Evolutionary conservation across 2,113 vertebrate genomes (phyloP), one percentile per base, ranked within the genome.

Genomic region (Cinclus mexicanus): DNA sequence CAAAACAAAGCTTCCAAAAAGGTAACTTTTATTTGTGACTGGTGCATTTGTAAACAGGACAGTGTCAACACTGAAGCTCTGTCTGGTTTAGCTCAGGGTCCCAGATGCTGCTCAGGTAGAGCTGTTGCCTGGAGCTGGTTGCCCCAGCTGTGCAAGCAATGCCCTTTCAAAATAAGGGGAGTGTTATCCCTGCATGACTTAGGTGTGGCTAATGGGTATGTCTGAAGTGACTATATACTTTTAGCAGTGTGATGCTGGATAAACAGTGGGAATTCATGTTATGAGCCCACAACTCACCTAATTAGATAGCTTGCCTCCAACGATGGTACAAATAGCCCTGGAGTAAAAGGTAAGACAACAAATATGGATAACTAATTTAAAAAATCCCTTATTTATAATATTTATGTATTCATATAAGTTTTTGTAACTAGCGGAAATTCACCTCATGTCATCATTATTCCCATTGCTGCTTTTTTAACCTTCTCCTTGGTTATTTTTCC

Each of bases 1-100:
- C 59, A 67, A 93, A 95, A 74, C 35, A 92, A 93, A 92, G 33
- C 68, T 64, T 87, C 78, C 3, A 1, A 75, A 96, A 89, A 74
- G 10, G 46, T 37, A 76, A 83, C 63, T 92, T 89, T 72, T 81
- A 57, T 93, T 95, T 92, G 80, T 93, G 71, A 76, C 42, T 55
- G 76, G 59, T 80, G 55, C 23, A n/a, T 86, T 52, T 83, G 59
- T 83, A 87, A 95, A 81, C 41, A 78, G 61, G 67, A 68, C 72
- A 44, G 49, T 14, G 37, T 42, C 76, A 70, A 23, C 29, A 1
- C 4, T 69, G 92, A 63, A 89, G 39, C 2, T 4, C 21, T 33
- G 33, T 44, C 47, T 90, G 47, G 42, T 79, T 86, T 47, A 92
- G 59, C 71, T 68, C 52, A 35, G n/a, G 39, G 49, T 70, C 60